Conservation (phyloP, 2,113 vertebrate genomes). For the Patagioenas fasciata region DNA sequence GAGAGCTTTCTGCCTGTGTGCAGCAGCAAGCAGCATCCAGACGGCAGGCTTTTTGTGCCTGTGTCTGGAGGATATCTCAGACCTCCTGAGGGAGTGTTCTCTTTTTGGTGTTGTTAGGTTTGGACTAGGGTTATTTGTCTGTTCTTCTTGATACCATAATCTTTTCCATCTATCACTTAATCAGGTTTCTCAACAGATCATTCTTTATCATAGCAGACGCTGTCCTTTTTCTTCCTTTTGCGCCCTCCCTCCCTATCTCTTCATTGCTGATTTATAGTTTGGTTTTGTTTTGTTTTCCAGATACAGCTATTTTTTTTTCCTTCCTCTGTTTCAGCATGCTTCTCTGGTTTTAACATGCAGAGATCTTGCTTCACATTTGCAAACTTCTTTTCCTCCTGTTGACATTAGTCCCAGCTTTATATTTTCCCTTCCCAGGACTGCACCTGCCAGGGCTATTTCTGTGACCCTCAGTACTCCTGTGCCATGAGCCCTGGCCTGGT, state of each 20-base stretch:
- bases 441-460: neutral
- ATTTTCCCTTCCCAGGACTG: neutral
- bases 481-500: neutral
- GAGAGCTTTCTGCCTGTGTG: constrained; percentile 35
- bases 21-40: neutral
- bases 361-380: neutral
- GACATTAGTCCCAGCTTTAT: neutral
- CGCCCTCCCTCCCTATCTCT: neutral
- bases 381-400: neutral
- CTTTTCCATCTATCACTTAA: neutral
- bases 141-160: neutral
- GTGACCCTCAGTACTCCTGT: neutral
- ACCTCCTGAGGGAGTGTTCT: constrained; percentile 10
- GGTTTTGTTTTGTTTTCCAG: neutral
- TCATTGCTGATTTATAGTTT: neutral
- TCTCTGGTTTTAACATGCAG: neutral
- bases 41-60: neutral
- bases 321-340: neutral
- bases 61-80: neutral
- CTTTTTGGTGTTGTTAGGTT: neutral
- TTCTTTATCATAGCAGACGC: neutral
- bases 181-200: neutral
- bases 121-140: neutral
- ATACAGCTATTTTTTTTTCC: neutral
- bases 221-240: neutral